Evolutionary conservation across 2,888 invertebrate species (phyloP), one percentile per base, ranked within the genome.

Genomic region (Steinernema hermaphroditum): DNA sequence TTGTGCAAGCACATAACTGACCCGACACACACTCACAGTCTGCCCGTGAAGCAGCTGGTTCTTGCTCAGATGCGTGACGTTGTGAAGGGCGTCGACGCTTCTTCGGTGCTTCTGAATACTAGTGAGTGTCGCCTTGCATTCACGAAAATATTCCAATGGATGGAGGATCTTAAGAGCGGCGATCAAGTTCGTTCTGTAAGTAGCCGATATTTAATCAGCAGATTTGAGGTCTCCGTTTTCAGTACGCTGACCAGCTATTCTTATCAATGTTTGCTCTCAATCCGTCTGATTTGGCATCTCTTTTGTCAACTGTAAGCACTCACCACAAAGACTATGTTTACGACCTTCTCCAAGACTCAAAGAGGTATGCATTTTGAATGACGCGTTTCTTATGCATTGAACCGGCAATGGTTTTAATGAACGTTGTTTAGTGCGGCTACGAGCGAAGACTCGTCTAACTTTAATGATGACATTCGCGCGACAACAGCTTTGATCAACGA

Each of bases 81-180:
- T 4, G 54, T 54, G 6, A 22, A 54, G 22, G 54, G 54, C 27
- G 54, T 54, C 24, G 54, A 54, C 16, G 54, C 54, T 12, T 54
- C 54, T 14, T 54, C 54, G 19, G 54, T 54, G 22, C 54, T 54
- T 4, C 54, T 54, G 6, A 91, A 87, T 79, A 83, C 91, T 29
- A 93, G 88, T 71, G 89, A 90, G 70, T 88, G 88, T 44, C 85
- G 88, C 19, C 81, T 88, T 22, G 89, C 93, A 0, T 88, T 94
- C 1, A 89, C 90, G 16, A 92, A 92, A 86, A 91, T 94, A 79
- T 90, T 93, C 32, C 89, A 90, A 57, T 91, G 92, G 88, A 91
- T 92, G 87, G 85, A 93, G 89, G 91, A 92, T 91, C 89, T 91
- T 90, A 87, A 91, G 89, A 85, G 91, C 24, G 54, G 54, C 27